Evolutionary conservation across 2,888 invertebrate genomes (phyloP), one percentile per base, ranked within the genome.

Genomic region (Diploptera punctata): DNA sequence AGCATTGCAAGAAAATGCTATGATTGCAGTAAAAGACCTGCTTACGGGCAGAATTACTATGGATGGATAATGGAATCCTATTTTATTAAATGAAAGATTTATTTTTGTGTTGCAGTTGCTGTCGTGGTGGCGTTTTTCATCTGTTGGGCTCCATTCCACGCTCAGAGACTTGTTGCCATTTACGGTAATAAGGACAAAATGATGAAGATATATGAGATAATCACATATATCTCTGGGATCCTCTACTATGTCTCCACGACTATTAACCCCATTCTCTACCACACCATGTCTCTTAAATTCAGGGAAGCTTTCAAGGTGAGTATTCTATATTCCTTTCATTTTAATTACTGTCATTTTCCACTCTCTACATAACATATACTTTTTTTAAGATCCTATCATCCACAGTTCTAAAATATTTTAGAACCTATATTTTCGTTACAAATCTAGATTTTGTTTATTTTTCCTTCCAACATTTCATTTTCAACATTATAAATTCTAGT

Each of bases 131-230:
- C 96, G 1, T 94, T 94, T 82, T 94, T 93, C 84, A 85, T 95
- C 31, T 96, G 95, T 83, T 94, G 94, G 94, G 94, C 93, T 0
- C 97, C 98, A 1, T 97, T 97, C 84, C 97, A 98, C 83, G 93
- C 94, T 0, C 98, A 98, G 81, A 87, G 98, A 13, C 87, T 98
- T 67, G 87, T 95, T 73, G 92, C 92, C 10, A 90, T 92, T 74
- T 91, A 95, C 82, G 88, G 91, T 70, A 85, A 88, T 76, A 82
- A 86, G 10, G 83, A 85, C 62, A 57, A 43, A 26, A 73, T 78
- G 67, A 65, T 76, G 43, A 75, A 77, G n/a, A 77, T 81, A 9
- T 83, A 82, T 75, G 62, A 44, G n/a, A 61, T 81, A 13, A 79
- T 86, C 38, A 84, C 81, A 68, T 82, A 85, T 78, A 80, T 84